phyloP scores from a whole-genome alignment of 2,888 invertebrate genomes.

The Ceraclea dissimilis region DNA sequence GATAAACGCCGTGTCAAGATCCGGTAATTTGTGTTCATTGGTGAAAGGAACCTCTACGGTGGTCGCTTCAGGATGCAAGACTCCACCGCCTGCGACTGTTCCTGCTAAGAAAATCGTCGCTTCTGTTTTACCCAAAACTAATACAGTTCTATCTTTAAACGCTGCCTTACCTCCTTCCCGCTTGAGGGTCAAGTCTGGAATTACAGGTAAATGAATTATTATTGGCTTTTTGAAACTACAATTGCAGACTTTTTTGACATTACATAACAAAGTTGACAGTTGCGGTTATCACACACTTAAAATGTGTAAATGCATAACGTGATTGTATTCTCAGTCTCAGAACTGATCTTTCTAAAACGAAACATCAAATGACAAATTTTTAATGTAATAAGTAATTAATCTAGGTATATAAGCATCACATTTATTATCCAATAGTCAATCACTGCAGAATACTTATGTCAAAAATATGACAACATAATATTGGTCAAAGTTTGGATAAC shows the following conservation, averaged over 20 bases:
- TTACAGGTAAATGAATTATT: slow-evolving; percentile 46
- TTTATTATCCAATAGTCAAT: no score
- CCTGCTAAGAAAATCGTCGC: slow-evolving; percentile 45
- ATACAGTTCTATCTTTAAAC: slow-evolving; percentile 49
- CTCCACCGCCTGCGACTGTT: slow-evolving; percentile 45
- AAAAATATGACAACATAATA: no score
- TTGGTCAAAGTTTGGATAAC: no score
- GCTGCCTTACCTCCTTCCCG: slow-evolving; percentile 54
- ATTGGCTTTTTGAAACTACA: not conserved
- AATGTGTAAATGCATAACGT: not conserved
- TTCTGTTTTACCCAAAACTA: slow-evolving; percentile 41
- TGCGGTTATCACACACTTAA: not conserved
- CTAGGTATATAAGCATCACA: not conserved
- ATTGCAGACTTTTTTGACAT: slow-evolving; percentile 29
- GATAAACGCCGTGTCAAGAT: slow-evolving; percentile 61
- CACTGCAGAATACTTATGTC: no score
- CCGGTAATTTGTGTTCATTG: slow-evolving; percentile 57
- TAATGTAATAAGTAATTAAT: not conserved
- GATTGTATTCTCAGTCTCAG: no score
- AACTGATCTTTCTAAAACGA: no score
- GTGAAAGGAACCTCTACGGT: slow-evolving; percentile 60
- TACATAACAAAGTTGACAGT: slow-evolving; percentile 38
- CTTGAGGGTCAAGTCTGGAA: slow-evolving; percentile 50
- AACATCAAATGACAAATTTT: not conserved
- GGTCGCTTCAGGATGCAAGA: slow-evolving; percentile 59